Evolutionary conservation across 2,113 vertebrate genomes (phyloP), one percentile per base, ranked within the genome.

Genomic region (Spizaetus ornatus): DNA sequence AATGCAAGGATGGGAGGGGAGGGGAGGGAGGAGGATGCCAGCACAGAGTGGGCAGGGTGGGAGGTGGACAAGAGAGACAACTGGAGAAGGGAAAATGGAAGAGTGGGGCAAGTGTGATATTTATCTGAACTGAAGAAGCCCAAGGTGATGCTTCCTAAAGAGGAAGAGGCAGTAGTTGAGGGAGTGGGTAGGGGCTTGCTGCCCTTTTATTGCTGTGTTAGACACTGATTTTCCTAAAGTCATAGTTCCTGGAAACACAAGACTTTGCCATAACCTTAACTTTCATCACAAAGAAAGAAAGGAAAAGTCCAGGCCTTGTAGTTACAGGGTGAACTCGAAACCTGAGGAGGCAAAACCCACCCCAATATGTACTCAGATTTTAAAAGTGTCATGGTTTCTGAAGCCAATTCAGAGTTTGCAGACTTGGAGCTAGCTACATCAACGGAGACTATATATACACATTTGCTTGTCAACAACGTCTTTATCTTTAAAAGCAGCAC

Each of bases 381-480:
- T 7, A 25, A 34, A 89, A 55, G 16, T 3, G 4, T 7, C 29
- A 29, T 19, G 13, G 6, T 76, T 73, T 87, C 52, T 66, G n/a
- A 73, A 78, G 50, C 43, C 1, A 2, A 23, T 22, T 88, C 29
- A 15, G n/a, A 65, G 32, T 47, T 34, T 48, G 50, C 50, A 45
- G 9, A 3, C 47, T 74, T 38, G 25, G 23, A 56, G 56, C 21
- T 45, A 48, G 48, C 63, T 59, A 52, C 40, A 12, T 6, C 58
- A 63, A 25, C 1, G 0, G 17, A 88, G 9, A 43, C 26, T 22
- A 6, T 27, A 17, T 38, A 25, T 25, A 32, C 3, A 0, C 1
- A 0, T 69, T 56, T 70, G 6, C 42, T 86, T 84, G 50, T 76
- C 47, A 78, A 29, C 38, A 22, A 23, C 3, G 0, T 34, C 53